A percentile compares a stretch with the other conserved stretches of the same genome.
Conservation (phyloP, 1,140 invertebrate genomes). For the Nymphalis io region DNA sequence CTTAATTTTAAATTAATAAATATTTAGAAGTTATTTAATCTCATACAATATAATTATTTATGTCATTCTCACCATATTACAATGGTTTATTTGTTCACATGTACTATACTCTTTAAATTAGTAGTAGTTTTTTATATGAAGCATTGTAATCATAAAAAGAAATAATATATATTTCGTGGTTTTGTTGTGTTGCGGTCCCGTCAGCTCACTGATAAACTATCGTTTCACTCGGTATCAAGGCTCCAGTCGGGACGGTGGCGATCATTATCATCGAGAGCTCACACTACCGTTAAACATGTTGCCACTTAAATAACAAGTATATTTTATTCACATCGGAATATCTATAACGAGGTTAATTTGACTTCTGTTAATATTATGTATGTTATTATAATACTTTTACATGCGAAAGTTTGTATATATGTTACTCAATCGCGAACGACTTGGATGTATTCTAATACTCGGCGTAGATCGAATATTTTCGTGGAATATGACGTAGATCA, state of each 20-base stretch:
- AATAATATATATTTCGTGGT: neutral
- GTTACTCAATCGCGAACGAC: no score
- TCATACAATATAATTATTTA: no score
- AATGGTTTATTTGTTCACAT: no score
- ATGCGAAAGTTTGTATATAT: no score
- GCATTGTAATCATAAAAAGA: no score
- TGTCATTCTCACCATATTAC: no score
- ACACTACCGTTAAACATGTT: slow-evolving; percentile 29
- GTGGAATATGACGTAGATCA: no score
- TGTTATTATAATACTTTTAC: no score
- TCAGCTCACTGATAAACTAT: slow-evolving; percentile 43
- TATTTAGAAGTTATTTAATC: neutral
- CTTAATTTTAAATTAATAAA: neutral
- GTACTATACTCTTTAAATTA: no score
- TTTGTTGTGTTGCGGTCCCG: slow-evolving; percentile 3
- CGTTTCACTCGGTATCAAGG: slow-evolving; percentile 47
- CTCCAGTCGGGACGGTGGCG: slow-evolving; percentile 37
- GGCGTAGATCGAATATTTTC: no score
- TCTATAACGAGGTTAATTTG: slow-evolving; percentile 8
- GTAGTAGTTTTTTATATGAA: no score
- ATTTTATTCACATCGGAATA: slow-evolving; percentile 1
- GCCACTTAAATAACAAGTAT: neutral
- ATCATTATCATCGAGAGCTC: slow-evolving; percentile 37
- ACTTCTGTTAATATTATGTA: neutral
- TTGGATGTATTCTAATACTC: no score